These are phyloP conservation scores for Pomacea maculata DNA, from an alignment of 1,140 invertebrate species.

Conservation along the genomic window DNA sequence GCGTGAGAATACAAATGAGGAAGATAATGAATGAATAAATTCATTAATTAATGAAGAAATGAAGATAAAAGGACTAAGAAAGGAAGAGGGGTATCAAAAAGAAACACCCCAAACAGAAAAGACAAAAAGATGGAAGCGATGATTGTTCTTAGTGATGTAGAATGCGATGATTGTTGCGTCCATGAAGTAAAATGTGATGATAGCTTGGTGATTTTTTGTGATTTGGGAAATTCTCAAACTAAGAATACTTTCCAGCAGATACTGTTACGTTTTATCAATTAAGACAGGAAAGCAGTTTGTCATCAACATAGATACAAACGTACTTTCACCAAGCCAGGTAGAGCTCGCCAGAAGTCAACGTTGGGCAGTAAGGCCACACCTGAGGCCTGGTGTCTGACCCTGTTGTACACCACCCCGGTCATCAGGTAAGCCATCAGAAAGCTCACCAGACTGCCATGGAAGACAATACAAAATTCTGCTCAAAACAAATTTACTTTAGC, in stretches of 20 bases:
- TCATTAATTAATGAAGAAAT: background rate
- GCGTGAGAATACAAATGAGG: background rate
- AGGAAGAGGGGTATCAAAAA: background rate
- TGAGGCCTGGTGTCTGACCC: background rate
- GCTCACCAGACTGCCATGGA: background rate
- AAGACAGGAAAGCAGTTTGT: too few species aligned
- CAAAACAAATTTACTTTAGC: too few species aligned
- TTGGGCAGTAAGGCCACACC: conserved; percentile 9
- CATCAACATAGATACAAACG: too few species aligned
- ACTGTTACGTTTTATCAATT: too few species aligned
- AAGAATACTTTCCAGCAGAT: too few species aligned
- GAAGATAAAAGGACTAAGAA: background rate
- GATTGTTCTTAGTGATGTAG: too few species aligned
- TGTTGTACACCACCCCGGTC: conserved; percentile 8
- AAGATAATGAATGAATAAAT: background rate
- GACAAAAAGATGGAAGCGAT: background rate
- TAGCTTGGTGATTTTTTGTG: too few species aligned
- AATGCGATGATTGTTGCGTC: too few species aligned
- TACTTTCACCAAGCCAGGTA: background rate
- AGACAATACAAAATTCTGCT: too few species aligned
- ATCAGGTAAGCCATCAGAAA: background rate
- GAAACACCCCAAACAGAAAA: background rate
- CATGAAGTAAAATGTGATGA: too few species aligned
- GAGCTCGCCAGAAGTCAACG: background rate
- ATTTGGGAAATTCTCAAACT: too few species aligned